A percentile compares a stretch with the other conserved stretches of the same genome.
These are phyloP conservation scores for Anas bahamensis DNA, from an alignment of 2,797 vertebrate species.

Conservation along the genomic window DNA sequence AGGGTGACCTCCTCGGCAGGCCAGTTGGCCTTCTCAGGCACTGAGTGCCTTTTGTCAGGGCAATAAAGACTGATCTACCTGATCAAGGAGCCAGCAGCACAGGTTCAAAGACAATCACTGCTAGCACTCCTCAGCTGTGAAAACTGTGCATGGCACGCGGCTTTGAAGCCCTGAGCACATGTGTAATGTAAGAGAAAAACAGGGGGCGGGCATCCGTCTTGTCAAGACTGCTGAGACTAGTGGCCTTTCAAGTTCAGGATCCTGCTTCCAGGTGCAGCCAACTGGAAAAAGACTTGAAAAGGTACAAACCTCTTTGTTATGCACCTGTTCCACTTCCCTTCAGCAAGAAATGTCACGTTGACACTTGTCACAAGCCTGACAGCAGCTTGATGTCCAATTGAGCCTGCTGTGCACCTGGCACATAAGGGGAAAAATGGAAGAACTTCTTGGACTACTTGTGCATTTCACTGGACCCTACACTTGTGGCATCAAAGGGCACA, in stretches of 20 bases:
- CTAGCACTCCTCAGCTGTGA: neutral
- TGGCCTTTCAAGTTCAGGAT: neutral
- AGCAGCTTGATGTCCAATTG: neutral
- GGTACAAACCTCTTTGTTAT: neutral
- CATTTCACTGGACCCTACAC: neutral
- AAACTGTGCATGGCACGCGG: rapidly evolving
- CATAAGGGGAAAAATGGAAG: neutral
- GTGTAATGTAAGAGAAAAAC: neutral
- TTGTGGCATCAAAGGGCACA: neutral
- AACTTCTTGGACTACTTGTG: neutral
- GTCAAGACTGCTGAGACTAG: neutral
- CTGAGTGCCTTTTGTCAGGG: neutral
- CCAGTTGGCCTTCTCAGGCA: neutral
- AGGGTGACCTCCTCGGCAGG: neutral
- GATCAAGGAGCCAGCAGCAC: neutral
- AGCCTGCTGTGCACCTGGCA: neutral
- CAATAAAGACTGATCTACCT: neutral
- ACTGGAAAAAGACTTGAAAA: neutral
- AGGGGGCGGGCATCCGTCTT: neutral
- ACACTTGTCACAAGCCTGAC: neutral
- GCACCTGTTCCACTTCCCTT: neutral
- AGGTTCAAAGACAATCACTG: neutral
- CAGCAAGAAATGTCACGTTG: neutral
- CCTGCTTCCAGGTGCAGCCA: neutral
- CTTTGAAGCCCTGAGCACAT: neutral